Evolutionary conservation across 2,888 invertebrate species (phyloP), one percentile per base, ranked within the genome.

Genomic region (Athalia rosae): DNA sequence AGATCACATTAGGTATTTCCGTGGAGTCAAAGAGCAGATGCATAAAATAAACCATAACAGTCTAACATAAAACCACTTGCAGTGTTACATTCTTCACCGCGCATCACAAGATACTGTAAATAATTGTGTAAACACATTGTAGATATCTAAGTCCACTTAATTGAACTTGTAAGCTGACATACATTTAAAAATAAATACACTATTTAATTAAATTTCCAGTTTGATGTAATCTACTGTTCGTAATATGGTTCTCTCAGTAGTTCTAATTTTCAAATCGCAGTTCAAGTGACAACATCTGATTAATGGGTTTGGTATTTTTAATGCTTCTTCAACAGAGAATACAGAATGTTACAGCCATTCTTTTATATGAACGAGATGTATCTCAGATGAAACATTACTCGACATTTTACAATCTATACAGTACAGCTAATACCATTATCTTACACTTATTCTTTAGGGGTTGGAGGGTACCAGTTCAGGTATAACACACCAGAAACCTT

Each of bases 1-100:
- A 94, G 96, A 85, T 97, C 97, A 76, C 98, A 99, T 91, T 98
- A 92, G 85, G 69, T 43, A 58, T 45, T 5, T 43, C 43, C 50
- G 4, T 71, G 0, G 28, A 43, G n/a, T 0, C 6, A 13, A 45
- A n/a, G 7, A n/a, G 64, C 15, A 4, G n/a, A 47, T 6, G 64
- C 45, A 64, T 7, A 1, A 43, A 56, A 71, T 50, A 11, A 13
- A 13, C 13, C 28, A 15, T 58, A 56, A 56, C 45, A 43, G 43
- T 50, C 56, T 56, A 45, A 45, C 58, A 45, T 45, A 9, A 71
- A 11, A 28, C 8, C 9, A 71, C 13, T 5, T 58, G 28, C 58
- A 71, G 43, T 11, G n/a, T 4, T 50, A 71, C 13, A 71, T 71
- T 71, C 45, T n/a, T 58, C 56, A 71, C 58, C 45, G 13, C 45